Base-by-base conservation (phyloP, 2,797 vertebrate species). In the Phalloptychus januarius region DNA sequence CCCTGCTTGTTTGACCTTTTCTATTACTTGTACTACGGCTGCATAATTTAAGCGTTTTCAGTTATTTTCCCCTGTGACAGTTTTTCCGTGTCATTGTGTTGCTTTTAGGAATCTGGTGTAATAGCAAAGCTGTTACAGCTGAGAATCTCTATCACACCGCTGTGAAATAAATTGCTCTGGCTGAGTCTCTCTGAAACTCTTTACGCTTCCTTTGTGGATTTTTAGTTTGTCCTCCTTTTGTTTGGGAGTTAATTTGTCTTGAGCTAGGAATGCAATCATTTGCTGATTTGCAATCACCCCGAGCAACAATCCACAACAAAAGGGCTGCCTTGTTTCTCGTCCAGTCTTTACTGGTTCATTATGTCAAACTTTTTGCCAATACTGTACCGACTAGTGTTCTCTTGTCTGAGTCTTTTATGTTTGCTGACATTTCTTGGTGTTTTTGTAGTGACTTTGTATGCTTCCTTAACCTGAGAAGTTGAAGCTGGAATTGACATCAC, bases 21-120 rank as follows among this genome's bases (percentile, higher is more conserved):
- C 73, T 74, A 12, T 38, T 74, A 67, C 42, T 79, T 80, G 48
- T 40, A 79, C 72, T 72, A 75, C 79, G 73, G 4, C 69, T 52
- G 54, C 52, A 79, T 78, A 28, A 48, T 65, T 76, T 54, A 50
- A 28, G 28, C 23, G 63, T 56, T 63, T 79, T 71, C 28, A 33
- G 69, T 84, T 67, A 44, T 69, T 54, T 46, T 33, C n/a, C 56
- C 48, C 50, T 7, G 36, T 44, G 33, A 71, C 40, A 38, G 67
- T 50, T 20, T 46, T 52, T 61, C 61, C 3, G 13, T 67, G 20
- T 74, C 20, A 7, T 28, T 70, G 40, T 38, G 20, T 71, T 25
- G 54, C 10, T 13, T 48, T 77, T 16, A 33, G 8, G 23, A 61
- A 65, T 23, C 2, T 25, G 16, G 33, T 33, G 31, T 7, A 6